Percentiles rank a stretch among this genome's conserved stretches.
These are phyloP conservation scores for Peromyscus melanophrys DNA, from an alignment of 2,797 vertebrate species.

Conservation along the genomic window DNA sequence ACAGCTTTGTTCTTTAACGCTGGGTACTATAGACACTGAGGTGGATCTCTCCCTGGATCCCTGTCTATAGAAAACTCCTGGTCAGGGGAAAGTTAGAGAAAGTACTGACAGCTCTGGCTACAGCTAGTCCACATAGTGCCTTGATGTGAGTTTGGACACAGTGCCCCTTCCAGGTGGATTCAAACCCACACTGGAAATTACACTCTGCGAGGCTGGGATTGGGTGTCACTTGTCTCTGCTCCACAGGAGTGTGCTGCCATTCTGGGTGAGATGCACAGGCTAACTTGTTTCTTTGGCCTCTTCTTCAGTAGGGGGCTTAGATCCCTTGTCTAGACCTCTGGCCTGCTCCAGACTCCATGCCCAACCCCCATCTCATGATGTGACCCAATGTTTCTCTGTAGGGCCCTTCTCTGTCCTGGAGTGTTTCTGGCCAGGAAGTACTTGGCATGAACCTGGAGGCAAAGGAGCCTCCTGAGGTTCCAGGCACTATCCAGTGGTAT, in stretches of 20 bases:
- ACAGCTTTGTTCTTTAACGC: not conserved
- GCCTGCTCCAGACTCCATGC: not conserved
- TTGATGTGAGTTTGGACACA: constrained; percentile 26
- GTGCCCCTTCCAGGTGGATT: not conserved
- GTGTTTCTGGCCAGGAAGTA: not conserved
- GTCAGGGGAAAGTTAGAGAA: not conserved
- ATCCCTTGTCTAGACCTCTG: not conserved
- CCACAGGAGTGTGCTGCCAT: not conserved
- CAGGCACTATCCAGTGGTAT: not conserved
- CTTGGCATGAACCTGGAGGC: not conserved
- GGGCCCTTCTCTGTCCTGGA: not conserved
- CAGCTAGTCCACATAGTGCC: constrained; percentile 11
- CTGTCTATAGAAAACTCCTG: not conserved
- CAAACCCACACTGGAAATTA: not conserved
- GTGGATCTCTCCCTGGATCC: not conserved
- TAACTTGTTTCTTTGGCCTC: not conserved
- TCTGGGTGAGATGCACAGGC: not conserved
- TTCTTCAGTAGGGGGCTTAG: not conserved
- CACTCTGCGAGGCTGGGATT: not conserved
- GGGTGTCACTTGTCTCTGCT: not conserved
- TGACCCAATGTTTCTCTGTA: not conserved
- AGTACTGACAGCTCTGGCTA: not conserved
- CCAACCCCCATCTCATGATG: not conserved
- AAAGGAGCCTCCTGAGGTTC: not conserved
- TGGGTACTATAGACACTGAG: not conserved